Conservation (phyloP, 1,140 invertebrate species). For the Orussus abietinus region DNA sequence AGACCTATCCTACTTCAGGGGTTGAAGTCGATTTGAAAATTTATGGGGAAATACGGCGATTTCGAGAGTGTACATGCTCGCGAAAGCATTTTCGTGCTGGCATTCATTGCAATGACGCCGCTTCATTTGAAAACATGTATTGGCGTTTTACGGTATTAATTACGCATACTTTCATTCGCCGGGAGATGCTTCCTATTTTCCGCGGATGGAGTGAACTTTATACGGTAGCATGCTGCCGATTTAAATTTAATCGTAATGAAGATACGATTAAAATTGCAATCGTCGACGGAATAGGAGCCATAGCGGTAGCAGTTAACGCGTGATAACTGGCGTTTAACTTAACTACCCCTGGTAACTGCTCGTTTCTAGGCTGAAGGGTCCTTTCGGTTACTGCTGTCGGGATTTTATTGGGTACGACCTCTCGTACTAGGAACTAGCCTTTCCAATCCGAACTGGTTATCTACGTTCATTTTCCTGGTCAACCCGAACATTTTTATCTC, state of each 20-base stretch:
- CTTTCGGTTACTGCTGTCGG: conserved; percentile 45
- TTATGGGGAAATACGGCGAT: too few relatives aligned
- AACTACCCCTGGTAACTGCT: conserved; percentile 51
- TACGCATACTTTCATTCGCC: conserved; percentile 43
- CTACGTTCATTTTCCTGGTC: too few relatives aligned
- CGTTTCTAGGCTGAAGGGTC: conserved; percentile 52
- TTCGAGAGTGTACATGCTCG: too few relatives aligned
- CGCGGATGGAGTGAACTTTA: conserved; percentile 37
- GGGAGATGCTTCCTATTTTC: conserved; percentile 41
- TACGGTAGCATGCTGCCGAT: conserved; percentile 33
- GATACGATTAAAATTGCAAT: conserved; percentile 53
- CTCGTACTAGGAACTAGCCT: conserved; percentile 14
- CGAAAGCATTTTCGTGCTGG: too few relatives aligned
- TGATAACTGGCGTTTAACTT: conserved; percentile 54
- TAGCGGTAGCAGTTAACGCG: conserved; percentile 46
- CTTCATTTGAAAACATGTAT: conserved; percentile 45
- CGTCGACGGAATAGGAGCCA: conserved; percentile 45
- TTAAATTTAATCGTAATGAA: conserved; percentile 53
- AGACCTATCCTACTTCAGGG: too few relatives aligned
- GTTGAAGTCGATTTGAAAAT: too few relatives aligned
- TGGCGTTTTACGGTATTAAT: conserved; percentile 45
- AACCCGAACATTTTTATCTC: not conserved
- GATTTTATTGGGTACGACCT: conserved; percentile 41
- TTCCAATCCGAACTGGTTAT: too few relatives aligned
- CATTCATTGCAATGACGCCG: too few relatives aligned